Percentiles rank a stretch among this genome's conserved stretches.
Conservation (phyloP, 2,888 invertebrate species). For the Pollenia labialis region DNA sequence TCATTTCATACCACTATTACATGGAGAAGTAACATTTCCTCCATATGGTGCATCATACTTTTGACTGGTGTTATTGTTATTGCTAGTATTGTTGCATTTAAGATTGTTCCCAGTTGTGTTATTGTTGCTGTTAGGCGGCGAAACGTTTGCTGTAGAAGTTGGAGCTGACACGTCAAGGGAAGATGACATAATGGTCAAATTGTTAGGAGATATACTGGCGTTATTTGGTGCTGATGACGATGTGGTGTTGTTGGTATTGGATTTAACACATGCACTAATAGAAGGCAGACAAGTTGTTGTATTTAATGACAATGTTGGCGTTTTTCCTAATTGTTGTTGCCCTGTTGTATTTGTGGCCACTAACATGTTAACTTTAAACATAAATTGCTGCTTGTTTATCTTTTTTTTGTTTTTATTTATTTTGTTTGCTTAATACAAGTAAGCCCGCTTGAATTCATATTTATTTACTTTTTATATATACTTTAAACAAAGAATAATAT, state of each 20-base stretch:
- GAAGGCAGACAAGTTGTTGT: slow-evolving; percentile 31
- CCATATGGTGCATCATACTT: slow-evolving; percentile 50
- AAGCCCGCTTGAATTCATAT: neutral
- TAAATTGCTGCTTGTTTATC: neutral
- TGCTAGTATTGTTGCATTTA: slow-evolving; percentile 43
- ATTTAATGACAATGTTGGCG: slow-evolving; percentile 33
- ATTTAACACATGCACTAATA: slow-evolving; percentile 25
- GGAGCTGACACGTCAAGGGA: slow-evolving; percentile 49
- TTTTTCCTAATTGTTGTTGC: slow-evolving; percentile 49
- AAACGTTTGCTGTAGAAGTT: slow-evolving; percentile 24
- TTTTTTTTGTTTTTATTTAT: slow-evolving; percentile 5
- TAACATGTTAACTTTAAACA: slow-evolving; percentile 46
- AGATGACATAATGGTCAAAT: slow-evolving; percentile 59
- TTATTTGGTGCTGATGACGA: slow-evolving; percentile 19
- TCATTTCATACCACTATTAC: slow-evolving; percentile 54
- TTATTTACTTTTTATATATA: neutral
- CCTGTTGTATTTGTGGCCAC: slow-evolving; percentile 30
- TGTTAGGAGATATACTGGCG: slow-evolving; percentile 19
- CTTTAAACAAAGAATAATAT: neutral
- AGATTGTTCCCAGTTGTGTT: slow-evolving; percentile 41
- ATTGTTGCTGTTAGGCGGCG: slow-evolving; percentile 21
- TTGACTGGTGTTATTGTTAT: slow-evolving; percentile 44
- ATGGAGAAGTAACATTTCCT: slow-evolving; percentile 55
- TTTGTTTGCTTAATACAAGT: neutral
- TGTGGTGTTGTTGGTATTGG: neutral